A percentile compares a stretch with the other conserved stretches of the same genome.
Evolutionary conservation across 2,113 vertebrate species (phyloP).

Genomic region (Rhombomys opimus): DNA sequence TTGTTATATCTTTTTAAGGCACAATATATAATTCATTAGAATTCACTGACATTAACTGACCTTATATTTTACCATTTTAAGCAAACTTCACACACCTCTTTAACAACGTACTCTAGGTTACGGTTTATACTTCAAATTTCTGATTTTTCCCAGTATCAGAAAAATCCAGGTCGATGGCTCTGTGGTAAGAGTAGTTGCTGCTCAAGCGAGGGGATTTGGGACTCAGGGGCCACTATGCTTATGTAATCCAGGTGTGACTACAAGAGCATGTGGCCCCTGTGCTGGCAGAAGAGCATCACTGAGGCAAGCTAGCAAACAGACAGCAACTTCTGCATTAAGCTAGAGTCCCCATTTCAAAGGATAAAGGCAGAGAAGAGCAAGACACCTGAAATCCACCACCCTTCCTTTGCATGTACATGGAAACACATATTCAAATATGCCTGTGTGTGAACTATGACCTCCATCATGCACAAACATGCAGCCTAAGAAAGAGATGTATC

Average conservation of each 20-base stretch:
- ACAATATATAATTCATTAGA: slow-evolving; percentile 1
- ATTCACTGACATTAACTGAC: background rate
- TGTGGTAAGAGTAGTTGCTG: background rate
- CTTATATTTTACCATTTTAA: background rate
- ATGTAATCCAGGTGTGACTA: too few relatives aligned
- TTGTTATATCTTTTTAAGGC: background rate
- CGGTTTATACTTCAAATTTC: background rate
- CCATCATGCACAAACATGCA: background rate
- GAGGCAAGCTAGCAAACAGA: background rate
- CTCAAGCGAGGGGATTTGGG: background rate
- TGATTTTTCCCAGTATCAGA: background rate
- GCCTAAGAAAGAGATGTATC: background rate
- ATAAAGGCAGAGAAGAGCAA: background rate
- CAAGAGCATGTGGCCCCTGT: background rate
- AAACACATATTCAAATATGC: background rate
- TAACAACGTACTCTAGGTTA: background rate
- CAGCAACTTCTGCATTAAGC: too few relatives aligned
- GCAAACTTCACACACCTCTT: background rate
- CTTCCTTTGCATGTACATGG: background rate
- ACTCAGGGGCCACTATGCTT: too few relatives aligned
- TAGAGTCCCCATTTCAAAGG: background rate
- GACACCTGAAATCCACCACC: background rate
- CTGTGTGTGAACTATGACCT: background rate
- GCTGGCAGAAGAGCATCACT: background rate
- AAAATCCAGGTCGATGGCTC: too few relatives aligned